Evolutionary conservation across 2,113 vertebrate species (phyloP), one percentile per base, ranked within the genome.

Genomic region (Cynopterus brachyotis): DNA sequence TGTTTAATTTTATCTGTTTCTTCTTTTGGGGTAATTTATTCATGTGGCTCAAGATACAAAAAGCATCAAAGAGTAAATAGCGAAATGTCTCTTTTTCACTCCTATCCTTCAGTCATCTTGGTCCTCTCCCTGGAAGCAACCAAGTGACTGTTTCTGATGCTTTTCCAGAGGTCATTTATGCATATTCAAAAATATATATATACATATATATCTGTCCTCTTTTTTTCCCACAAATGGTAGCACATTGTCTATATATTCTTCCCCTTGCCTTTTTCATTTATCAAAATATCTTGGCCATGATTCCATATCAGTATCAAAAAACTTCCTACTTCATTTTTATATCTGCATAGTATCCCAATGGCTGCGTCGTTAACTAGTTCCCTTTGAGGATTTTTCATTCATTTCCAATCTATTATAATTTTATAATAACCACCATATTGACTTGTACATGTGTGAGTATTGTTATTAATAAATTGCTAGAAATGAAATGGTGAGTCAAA

Each of bases 1-100:
- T 70, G 72, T 69, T 91, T 85, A 91, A 86, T 40, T 83, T 75
- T 47, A 37, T 85, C 69, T 85, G 28, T 91, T 79, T 80, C 45
- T 79, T 86, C 64, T 79, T 85, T 91, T 24, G 0, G 30, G 35
- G 24, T 47, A 20, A 85, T 91, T 91, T 95, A 66, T 81, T 73
- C 37, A 40, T 6, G 3, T 67, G 57, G 59, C n/a, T 95, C 47
- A 88, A 91, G 72, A 79, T 60, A 59, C 20, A 53, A 60, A 67
- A 95, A 91, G 35, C 8, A 72, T 85, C 88, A 70, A 50, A 78
- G 10, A 86, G 73, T 86, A 24, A 72, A 72, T 6, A 17, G 81
- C 62, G 55, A 53, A 91, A 57, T 95, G 47, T 59, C 57, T 64
- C 55, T 72, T 66, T 94, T 47, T 85, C 13, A 66, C 57, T 57